Evolutionary conservation across 2,888 invertebrate species (phyloP), one percentile per base, ranked within the genome.

Genomic region (Synanthedon formicaeformis): DNA sequence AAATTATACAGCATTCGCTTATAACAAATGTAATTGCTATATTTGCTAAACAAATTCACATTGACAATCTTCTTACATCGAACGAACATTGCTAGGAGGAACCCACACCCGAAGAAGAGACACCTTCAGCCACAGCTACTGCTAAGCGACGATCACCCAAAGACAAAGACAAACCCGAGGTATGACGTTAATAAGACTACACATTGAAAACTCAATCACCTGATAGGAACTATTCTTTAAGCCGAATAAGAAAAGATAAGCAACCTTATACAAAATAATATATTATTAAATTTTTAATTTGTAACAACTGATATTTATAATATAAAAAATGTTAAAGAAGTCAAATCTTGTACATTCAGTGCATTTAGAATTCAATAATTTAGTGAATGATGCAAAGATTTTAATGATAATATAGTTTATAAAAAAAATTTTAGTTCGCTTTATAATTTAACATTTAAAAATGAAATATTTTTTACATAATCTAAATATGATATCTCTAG

Each of bases 101-200:
- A 56, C 69, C 69, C 69, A 63, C 67, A 49, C 75, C 73, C 14
- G 78, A 75, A 54, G 81, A 81, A 56, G 79, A 79, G 57, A 63
- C 68, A 57, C 66, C 82, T 57, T 77, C 81, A 50, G 78, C 81
- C 40, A 82, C 81, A 4, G 78, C 81, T 53, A 75, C 79, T 41
- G 74, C 73, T 61, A 84, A 71, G 60, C 79, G 84, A 56, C 82
- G 81, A 56, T 84, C 85, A 34, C 73, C 82, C 60, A 86, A 85
- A 79, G 78, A 73, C 54, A 84, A 82, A 78, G 81, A 82, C 57
- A 78, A 84, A 56, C 73, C 82, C 56, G 83, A 85, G 85, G 85
- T 84, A 67, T 53, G 55, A 49, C 13, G 2, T 2, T 5, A 34
- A 34, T 34, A 10, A 10, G 27, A 27, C 27, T 34, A 23, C 23